phyloP scores from a whole-genome alignment of 1,140 invertebrate genomes.

The Dendroctonus ponderosae region DNA sequence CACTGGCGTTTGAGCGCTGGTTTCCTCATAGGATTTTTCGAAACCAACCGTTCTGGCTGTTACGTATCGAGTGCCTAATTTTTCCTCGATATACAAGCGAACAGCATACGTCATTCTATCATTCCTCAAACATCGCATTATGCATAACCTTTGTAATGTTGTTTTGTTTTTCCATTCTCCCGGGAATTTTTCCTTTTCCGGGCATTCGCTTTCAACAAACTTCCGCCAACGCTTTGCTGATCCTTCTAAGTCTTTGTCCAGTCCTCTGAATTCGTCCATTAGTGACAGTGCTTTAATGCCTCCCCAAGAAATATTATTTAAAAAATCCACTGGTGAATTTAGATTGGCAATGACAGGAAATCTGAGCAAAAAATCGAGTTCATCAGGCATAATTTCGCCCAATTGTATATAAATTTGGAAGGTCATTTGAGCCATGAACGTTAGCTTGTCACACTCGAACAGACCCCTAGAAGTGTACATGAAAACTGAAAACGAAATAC shows the following conservation, averaged over 20 bases:
- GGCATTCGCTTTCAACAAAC: conserved; percentile 86
- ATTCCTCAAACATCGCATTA: conserved; percentile 84
- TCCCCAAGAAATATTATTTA: conserved; percentile 83
- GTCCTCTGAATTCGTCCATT: conserved; percentile 78
- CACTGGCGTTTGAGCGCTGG: conserved; percentile 78
- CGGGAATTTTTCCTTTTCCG: conserved; percentile 91
- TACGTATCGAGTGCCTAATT: conserved; percentile 79
- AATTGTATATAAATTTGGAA: conserved; percentile 65
- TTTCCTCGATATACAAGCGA: conserved; percentile 80
- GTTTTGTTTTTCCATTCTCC: conserved; percentile 96
- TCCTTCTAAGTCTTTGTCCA: conserved; percentile 91
- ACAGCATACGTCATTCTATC: conserved; percentile 85
- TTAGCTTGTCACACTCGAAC: conserved; percentile 92
- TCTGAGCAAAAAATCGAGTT: conserved; percentile 86
- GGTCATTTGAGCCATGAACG: conserved; percentile 85
- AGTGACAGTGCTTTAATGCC: conserved; percentile 78
- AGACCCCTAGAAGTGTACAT: conserved; percentile 86
- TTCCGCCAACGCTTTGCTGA: conserved; percentile 86
- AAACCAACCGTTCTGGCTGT: conserved; percentile 77
- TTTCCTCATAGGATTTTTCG: conserved; percentile 83
- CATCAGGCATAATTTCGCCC: conserved; percentile 67
- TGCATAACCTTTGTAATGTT: conserved; percentile 84
- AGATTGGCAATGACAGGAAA: conserved; percentile 68
- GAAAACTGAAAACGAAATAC: conserved; percentile 83
- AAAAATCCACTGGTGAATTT: conserved; percentile 78